These are phyloP conservation scores for Sebastes goodei DNA, from an alignment of 2,797 vertebrate genomes.

Conservation along the genomic window DNA sequence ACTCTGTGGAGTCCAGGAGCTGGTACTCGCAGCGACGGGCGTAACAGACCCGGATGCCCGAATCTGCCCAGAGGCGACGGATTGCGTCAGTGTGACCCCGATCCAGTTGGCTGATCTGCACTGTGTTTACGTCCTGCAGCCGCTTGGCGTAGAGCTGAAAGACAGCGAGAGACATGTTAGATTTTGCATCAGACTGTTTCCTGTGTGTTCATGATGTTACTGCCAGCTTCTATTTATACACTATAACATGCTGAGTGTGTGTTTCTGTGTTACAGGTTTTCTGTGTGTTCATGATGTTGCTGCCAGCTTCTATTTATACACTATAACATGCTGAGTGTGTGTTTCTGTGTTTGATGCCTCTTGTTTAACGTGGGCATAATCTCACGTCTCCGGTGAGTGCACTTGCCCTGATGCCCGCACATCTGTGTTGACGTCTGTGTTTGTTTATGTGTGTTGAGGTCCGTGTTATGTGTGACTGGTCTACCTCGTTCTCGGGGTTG, in stretches of 20 bases:
- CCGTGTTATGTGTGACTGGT: not conserved
- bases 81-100: slow-evolving; percentile 70
- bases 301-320: not conserved
- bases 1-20: slow-evolving; percentile 86
- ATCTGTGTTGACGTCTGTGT: not conserved
- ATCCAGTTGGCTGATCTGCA: slow-evolving; percentile 77
- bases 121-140: slow-evolving; percentile 74
- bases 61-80: slow-evolving; percentile 80
- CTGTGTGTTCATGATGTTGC: not conserved
- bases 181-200: not conserved
- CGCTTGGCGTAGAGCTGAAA: slow-evolving; percentile 71
- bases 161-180: not conserved
- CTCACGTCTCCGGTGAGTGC: not conserved
- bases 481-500: slow-evolving; percentile 81
- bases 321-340: not conserved
- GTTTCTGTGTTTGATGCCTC: not conserved
- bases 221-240: not conserved
- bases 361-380: not conserved
- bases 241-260: not conserved
- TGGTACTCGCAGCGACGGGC: slow-evolving; percentile 84
- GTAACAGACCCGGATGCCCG: slow-evolving; percentile 81
- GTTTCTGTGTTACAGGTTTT: not conserved
- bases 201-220: not conserved
- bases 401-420: not conserved
- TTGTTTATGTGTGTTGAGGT: not conserved